Evolutionary conservation across 2,113 vertebrate genomes (phyloP).

Genomic region (Micromys minutus): DNA sequence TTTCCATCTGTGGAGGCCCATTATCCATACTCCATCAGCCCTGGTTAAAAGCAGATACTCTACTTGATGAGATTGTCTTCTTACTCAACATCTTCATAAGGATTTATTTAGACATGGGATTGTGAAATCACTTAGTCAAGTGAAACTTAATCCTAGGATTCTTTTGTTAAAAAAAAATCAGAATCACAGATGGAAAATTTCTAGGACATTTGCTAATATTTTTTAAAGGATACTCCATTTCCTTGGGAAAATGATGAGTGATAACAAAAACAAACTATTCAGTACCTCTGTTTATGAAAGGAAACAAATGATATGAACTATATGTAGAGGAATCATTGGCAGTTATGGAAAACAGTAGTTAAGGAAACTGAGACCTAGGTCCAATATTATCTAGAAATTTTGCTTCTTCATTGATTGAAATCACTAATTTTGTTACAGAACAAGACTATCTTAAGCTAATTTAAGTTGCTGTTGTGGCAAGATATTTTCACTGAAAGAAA

Average conservation of each 20-base stretch:
- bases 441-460: conserved; percentile 8
- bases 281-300: neutral
- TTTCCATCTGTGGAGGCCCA: neutral
- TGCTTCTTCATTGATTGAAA: neutral
- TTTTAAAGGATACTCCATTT: neutral
- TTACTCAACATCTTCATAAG: neutral
- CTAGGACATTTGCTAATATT: neutral
- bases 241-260: neutral
- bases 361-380: neutral
- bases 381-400: neutral
- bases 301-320: neutral
- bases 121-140: neutral
- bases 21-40: neutral
- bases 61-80: neutral
- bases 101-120: neutral
- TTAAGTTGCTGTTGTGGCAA: conserved; percentile 34
- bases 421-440: neutral
- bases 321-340: neutral
- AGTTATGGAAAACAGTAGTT: neutral
- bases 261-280: neutral
- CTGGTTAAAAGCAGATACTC: neutral
- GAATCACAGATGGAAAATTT: neutral
- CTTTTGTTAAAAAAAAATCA: neutral
- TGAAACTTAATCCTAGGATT: neutral
- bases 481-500: neutral